Percentiles rank a stretch among this genome's conserved stretches.
phyloP scores from a whole-genome alignment of 2,888 invertebrate genomes.

The Mythimna lalbum region DNA sequence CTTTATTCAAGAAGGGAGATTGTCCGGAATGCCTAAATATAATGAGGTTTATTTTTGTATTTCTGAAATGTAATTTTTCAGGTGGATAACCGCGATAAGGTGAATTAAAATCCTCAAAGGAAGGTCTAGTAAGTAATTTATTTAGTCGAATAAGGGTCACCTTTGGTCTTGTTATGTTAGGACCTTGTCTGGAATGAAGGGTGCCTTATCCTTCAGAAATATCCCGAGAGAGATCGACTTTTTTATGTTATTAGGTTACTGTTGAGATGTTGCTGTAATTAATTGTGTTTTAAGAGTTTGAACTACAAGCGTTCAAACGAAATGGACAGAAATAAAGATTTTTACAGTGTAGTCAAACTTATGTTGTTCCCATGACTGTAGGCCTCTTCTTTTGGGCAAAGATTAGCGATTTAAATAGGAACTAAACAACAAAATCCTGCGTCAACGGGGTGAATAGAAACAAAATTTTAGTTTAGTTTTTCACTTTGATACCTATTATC shows the following conservation, averaged over 20 bases:
- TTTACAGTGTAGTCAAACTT: too few species aligned
- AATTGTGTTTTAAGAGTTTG: not conserved
- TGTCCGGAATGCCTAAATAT: slow-evolving; percentile 71
- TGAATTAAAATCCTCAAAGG: slow-evolving; percentile 56
- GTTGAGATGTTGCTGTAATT: not conserved
- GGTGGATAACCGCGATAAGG: slow-evolving; percentile 57
- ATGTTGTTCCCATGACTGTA: too few species aligned
- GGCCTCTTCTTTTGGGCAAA: too few species aligned
- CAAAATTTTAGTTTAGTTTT: too few species aligned
- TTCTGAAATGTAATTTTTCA: slow-evolving; percentile 72
- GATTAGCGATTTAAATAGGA: too few species aligned
- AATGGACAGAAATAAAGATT: too few species aligned
- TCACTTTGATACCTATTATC: too few species aligned
- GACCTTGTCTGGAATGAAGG: slow-evolving; percentile 12
- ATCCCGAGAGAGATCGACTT: not conserved
- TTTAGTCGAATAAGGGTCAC: slow-evolving; percentile 24
- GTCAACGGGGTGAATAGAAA: too few species aligned
- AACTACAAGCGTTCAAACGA: too few species aligned
- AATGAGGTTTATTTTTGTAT: slow-evolving; percentile 71
- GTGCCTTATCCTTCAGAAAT: not conserved
- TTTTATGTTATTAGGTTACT: not conserved
- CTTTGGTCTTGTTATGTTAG: slow-evolving; percentile 19
- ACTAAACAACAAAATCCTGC: too few species aligned
- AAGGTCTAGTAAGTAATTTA: slow-evolving; percentile 41
- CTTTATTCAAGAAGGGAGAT: slow-evolving; percentile 76